Conservation (phyloP, 2,888 invertebrate genomes). For the Diploptera punctata region DNA sequence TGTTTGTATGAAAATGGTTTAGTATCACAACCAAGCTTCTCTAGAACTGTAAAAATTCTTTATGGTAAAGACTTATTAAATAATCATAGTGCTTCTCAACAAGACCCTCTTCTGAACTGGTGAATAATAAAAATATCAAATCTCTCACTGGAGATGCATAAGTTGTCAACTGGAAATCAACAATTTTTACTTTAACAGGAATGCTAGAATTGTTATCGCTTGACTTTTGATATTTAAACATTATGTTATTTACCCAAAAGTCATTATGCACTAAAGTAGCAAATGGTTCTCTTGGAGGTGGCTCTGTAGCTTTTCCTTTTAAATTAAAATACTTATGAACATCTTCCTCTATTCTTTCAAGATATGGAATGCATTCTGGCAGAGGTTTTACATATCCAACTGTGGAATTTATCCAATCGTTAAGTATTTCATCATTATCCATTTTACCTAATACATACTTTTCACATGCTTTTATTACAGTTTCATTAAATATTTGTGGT, state of each 20-base stretch:
- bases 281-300: conserved; percentile 56
- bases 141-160: conserved; percentile 61
- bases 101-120: conserved; percentile 58
- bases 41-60: conserved; percentile 56
- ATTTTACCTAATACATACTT: background rate
- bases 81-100: conserved; percentile 58
- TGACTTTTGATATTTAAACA: conserved; percentile 54
- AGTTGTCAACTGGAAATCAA: conserved; percentile 65
- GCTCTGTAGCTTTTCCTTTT: background rate
- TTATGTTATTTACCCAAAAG: conserved; percentile 67
- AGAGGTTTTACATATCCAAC: background rate
- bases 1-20: conserved; percentile 53
- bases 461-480: conserved; percentile 43
- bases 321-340: conserved; percentile 5
- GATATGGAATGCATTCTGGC: conserved; percentile 34
- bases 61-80: conserved; percentile 60
- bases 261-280: conserved; percentile 63
- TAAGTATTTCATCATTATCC: background rate
- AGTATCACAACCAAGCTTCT: conserved; percentile 53
- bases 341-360: conserved; percentile 36
- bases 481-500: conserved; percentile 55
- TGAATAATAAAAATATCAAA: conserved; percentile 62
- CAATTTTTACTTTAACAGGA: conserved; percentile 61
- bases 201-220: too few species aligned
- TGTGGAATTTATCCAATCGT: background rate